Conservation (phyloP, 2,888 invertebrate genomes). For the Drosophila stalkeri region DNA sequence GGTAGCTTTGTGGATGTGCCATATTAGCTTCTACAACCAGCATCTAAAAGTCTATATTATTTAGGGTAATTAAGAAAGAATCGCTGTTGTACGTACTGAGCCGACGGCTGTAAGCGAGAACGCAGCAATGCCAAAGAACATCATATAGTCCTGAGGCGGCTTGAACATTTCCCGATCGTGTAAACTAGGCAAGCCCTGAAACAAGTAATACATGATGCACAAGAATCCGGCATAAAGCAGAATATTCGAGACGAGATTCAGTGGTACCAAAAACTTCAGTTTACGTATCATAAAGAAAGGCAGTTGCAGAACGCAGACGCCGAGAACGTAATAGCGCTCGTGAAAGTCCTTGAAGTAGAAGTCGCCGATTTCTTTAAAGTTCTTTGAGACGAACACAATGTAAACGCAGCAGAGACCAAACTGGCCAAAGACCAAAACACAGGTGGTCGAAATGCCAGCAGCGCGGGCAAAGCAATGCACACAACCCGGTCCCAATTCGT, state of each 20-base stretch:
- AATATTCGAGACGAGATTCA: slow-evolving; percentile 93
- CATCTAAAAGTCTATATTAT: slow-evolving; percentile 87
- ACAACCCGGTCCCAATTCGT: slow-evolving; percentile 58
- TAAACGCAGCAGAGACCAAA: slow-evolving; percentile 98
- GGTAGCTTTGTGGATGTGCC: slow-evolving; percentile 94
- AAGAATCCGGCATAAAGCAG: slow-evolving; percentile 88
- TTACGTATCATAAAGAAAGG: slow-evolving; percentile 90
- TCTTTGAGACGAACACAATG: slow-evolving; percentile 95
- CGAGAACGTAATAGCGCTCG: slow-evolving; percentile 85
- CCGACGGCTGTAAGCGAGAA: slow-evolving; percentile 94
- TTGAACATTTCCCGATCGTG: slow-evolving; percentile 84
- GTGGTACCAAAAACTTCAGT: slow-evolving; percentile 93
- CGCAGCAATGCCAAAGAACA: slow-evolving; percentile 95
- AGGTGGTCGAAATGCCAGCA: slow-evolving; percentile 87
- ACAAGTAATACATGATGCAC: slow-evolving; percentile 89
- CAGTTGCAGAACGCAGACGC: slow-evolving; percentile 89
- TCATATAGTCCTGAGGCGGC: slow-evolving; percentile 87
- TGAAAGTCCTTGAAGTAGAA: slow-evolving; percentile 85
- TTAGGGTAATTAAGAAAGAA: neutral
- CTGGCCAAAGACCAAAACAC: slow-evolving; percentile 93
- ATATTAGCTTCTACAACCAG: slow-evolving; percentile 98
- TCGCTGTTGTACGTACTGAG: slow-evolving; percentile 87
- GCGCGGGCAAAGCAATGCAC: slow-evolving; percentile 54
- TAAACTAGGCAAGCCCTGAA: slow-evolving; percentile 87
- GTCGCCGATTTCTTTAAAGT: slow-evolving; percentile 91